Base-by-base conservation (phyloP, 2,113 vertebrate genomes). In the Antidorcas marsupialis region DNA sequence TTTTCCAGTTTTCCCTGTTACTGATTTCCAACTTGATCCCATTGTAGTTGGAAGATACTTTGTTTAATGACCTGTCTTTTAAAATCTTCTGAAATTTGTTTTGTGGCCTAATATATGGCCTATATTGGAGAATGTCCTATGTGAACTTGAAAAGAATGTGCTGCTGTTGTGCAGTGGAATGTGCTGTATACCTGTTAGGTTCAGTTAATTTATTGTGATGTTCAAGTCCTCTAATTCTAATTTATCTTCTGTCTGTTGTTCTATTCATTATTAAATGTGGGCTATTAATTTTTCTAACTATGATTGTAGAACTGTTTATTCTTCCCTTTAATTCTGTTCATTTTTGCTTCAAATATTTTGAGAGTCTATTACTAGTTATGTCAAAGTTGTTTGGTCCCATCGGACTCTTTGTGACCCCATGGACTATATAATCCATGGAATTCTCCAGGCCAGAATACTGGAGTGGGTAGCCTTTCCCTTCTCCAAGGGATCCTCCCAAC, bases 331-430 rank as follows among this genome's bases (percentile, higher is more conserved):
- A 47, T 95, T 91, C 60, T 86, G 28, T 60, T 52, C 12, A 25
- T 62, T 95, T 92, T 97, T 86, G 23, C 36, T 30, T 92, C 50
- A 71, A 47, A 10, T 96, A 87, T 94, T 88, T 94, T 96, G 55
- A 90, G 39, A 59, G 11, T 87, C 27, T 83, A 5, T 78, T 90
- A 60, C 62, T 93, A 82, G 14, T 27, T 81, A 21, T 57, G 13
- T 82, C 62, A 74, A 39, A 74, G 19, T 39, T 74, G 67, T 74
- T 74, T 36, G 23, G 67, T 6, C 19, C 36, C 36, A 2, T 74
- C 5, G 5, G 21, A 23, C n/a, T 74, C 67, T 67, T 67, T 74
- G n/a, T 74, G 67, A 74, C 67, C 67, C 19, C 67, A 36, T 71
- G 64, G 57, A 59, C 57, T 59, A 59, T 59, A 27, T 39, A 71